A percentile compares a stretch with the other conserved stretches of the same genome.
Conservation (phyloP, 2,797 vertebrate species). For the Periophthalmus magnuspinnatus region DNA sequence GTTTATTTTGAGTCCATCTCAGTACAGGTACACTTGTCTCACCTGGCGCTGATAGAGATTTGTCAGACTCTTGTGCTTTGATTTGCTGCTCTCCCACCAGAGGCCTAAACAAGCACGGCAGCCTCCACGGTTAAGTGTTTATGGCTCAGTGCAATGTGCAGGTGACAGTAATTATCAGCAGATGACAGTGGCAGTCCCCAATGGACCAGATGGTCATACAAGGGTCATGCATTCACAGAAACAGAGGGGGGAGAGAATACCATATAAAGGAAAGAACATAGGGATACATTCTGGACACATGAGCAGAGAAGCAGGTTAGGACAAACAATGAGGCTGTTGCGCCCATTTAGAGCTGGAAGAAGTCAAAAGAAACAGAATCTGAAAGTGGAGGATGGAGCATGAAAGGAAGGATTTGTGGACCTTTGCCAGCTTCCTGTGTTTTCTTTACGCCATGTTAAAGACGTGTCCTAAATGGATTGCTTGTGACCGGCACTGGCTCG, state of each 20-base stretch:
- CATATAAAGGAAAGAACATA: slow-evolving; percentile 47
- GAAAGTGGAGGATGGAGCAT: slow-evolving; percentile 33
- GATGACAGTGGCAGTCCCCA: slow-evolving; percentile 85
- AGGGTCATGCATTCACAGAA: slow-evolving; percentile 77
- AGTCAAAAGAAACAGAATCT: slow-evolving; percentile 33
- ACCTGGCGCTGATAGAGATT: slow-evolving; percentile 24
- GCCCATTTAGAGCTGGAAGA: slow-evolving; percentile 47
- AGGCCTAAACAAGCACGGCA: slow-evolving; percentile 61
- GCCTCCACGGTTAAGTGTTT: slow-evolving; percentile 74
- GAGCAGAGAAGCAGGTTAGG: slow-evolving; percentile 2
- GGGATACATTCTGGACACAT: slow-evolving; percentile 33
- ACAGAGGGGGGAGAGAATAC: slow-evolving; percentile 30
- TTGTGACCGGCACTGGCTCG: background rate
- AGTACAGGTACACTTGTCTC: slow-evolving; percentile 10
- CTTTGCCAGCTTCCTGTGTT: slow-evolving; percentile 43
- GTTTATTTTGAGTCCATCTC: slow-evolving; percentile 3
- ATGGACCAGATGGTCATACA: slow-evolving; percentile 86
- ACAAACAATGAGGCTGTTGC: slow-evolving; percentile 31
- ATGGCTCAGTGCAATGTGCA: slow-evolving; percentile 78
- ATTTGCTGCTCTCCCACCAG: slow-evolving; percentile 31
- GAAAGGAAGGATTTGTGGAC: slow-evolving; percentile 20
- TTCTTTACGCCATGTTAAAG: slow-evolving; percentile 20
- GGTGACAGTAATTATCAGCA: slow-evolving; percentile 93
- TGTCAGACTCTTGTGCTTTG: slow-evolving; percentile 29
- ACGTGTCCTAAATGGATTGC: slow-evolving; percentile 45